phyloP scores from a whole-genome alignment of 2,797 vertebrate genomes.

The Taenioides sp. region DNA sequence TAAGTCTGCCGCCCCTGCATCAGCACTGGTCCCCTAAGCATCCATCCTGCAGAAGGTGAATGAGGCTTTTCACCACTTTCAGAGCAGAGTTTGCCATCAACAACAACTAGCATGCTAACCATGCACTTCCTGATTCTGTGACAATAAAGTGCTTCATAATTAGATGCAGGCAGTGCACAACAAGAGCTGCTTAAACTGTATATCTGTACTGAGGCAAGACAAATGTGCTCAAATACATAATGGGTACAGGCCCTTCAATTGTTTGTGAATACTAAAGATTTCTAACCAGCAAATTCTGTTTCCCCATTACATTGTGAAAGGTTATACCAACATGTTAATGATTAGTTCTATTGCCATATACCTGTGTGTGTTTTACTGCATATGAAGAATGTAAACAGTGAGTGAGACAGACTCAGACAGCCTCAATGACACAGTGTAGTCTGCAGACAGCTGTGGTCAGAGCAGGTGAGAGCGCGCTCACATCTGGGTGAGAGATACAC shows the following conservation, averaged over 20 bases:
- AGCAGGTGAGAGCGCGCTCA: constrained; percentile 3
- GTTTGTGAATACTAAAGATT: no score
- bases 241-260: no score
- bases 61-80: not conserved
- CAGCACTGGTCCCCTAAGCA: no score
- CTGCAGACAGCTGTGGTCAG: not conserved
- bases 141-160: no score
- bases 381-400: constrained; percentile 2
- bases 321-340: not conserved
- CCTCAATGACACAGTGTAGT: not conserved
- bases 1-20: no score
- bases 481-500: constrained; percentile 11
- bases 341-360: not conserved
- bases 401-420: constrained; percentile 18
- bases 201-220: no score
- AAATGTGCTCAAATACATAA: no score
- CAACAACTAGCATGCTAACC: not conserved
- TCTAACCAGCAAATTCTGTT: no score
- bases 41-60: no score
- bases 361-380: not conserved
- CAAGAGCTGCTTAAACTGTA: no score
- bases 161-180: no score
- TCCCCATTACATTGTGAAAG: not conserved
- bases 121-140: no score
- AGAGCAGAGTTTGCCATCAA: not conserved